Base-by-base conservation (phyloP, 2,797 vertebrate genomes). In the Enteromius trimaculatus region DNA sequence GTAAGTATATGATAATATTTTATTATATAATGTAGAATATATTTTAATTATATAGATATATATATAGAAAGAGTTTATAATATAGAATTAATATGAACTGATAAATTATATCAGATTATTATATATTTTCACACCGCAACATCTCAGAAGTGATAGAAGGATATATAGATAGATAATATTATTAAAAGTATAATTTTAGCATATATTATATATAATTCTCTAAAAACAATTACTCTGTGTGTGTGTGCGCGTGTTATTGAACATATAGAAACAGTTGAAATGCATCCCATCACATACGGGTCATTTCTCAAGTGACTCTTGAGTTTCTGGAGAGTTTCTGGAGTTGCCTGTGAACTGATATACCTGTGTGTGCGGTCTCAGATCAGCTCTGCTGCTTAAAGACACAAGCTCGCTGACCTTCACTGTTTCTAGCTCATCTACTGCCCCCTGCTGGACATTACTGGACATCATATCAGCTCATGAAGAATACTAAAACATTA, bases 401-500 rank as follows among this genome's bases (percentile, higher is more conserved):
- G 53, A 55, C 21, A 4, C 53, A n/a, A n/a, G 3, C 58, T 60
- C 16, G 23, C 23, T 71, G 60, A 68, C 55, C 29, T 19, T 5
- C 51, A 55, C 53, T 37, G 49, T 81, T 72, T 79, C 13, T 49
- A 68, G 60, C 34, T 84, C 84, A 14, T 82, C 70, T 78, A 80
- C 79, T 75, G 83, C 85, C 58, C 84, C 79, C 87, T 83, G 34
- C 83, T 87, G 88, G 79, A 79, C 64, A 23, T 14, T 16, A 29
- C 58, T 29, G 58, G 13, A 16, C 1, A 29, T 16, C 13, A 62
- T 3, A 29, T 16, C 2, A 3, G 26, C 16, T 37, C 71, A 3
- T 51, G 19, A 23, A 69, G 37, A 42, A 68, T n/a, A 2, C 37
- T 7, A 16, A 29, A 6, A 17, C 16, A 64, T 11, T 39, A 66